Evolutionary conservation across 2,797 vertebrate genomes (phyloP).

Genomic region (Darevskia mixta): DNA sequence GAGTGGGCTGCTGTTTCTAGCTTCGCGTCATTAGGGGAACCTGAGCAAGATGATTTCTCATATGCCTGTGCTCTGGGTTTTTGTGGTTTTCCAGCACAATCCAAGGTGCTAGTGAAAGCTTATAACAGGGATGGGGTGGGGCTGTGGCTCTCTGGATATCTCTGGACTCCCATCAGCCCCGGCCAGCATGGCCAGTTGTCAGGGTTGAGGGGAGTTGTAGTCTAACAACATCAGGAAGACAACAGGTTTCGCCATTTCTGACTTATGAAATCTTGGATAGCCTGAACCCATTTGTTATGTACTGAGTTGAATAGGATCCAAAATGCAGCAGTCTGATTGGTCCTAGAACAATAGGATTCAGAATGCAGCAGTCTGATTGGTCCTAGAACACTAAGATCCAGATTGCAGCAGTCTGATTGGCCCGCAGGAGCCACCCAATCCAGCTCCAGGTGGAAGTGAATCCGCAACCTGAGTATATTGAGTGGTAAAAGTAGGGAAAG

Average conservation of each 20-base stretch:
- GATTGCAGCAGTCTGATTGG: no score
- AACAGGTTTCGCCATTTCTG: not conserved
- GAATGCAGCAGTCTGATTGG: no score
- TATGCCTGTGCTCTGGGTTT: not conserved
- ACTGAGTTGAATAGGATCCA: no score
- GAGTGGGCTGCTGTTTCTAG: conserved; percentile 3
- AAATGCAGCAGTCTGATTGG: no score
- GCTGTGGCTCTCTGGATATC: no score
- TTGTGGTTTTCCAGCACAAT: not conserved
- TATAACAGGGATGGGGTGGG: no score
- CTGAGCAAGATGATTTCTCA: not conserved
- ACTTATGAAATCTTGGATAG: not conserved
- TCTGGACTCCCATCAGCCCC: not conserved
- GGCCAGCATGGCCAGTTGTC: not conserved
- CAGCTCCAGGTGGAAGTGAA: no score
- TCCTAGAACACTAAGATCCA: no score
- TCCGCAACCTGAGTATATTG: no score
- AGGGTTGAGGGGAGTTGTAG: not conserved
- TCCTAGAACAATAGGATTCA: no score
- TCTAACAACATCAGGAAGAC: not conserved
- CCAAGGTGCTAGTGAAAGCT: not conserved
- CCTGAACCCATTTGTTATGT: not conserved
- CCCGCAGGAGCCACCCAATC: no score
- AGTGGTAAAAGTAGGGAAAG: no score
- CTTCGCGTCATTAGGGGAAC: not conserved